Base-by-base conservation (phyloP, 2,888 invertebrate genomes). In the Nymphalis polychloros region DNA sequence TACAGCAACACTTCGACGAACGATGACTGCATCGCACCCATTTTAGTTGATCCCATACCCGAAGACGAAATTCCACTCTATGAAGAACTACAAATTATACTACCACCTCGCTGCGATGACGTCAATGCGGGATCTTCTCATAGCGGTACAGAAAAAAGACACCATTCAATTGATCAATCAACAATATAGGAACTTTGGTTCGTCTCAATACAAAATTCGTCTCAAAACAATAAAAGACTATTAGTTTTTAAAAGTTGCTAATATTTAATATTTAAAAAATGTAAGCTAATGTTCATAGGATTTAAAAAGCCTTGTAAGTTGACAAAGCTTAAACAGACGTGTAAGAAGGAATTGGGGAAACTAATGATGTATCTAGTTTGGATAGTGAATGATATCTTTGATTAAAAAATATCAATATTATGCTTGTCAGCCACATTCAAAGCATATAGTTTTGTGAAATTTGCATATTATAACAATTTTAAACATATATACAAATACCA, bases 1-100 rank as follows among this genome's bases (percentile, higher is more conserved):
- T 77, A 13, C 78, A 90, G 88, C 63, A 80, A 74, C 23, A 70
- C 77, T 53, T 77, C 84, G 50, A 72, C 80, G 41, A 82, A 78
- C 55, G 90, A 89, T 75, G 86, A 88, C 23, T 84, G 78, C 67
- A 87, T 89, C 73, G 77, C 74, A 0, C 75, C 74, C 49, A 82
- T 88, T 1, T 77, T 84, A 1, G 87, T 84, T n/a, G 88, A 87
- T 41, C 68, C 79, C 0, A 74, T 83, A 6, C 85, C 84, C 0
- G 92, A 91, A 71, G 91, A 91, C 71, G 91, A 91, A 72, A 83
- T 87, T 1, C 87, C 84, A 67, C 77, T 88, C 5, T 81, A 84
- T 66, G 92, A 91, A 62, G 90, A 92, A 72, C 79, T 92, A 31
- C 92, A 92, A 70, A 90, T 91, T 27, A 89, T 92, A 16, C 81